phyloP scores from a whole-genome alignment of 2,888 invertebrate species.

The Trisateles emortualis region DNA sequence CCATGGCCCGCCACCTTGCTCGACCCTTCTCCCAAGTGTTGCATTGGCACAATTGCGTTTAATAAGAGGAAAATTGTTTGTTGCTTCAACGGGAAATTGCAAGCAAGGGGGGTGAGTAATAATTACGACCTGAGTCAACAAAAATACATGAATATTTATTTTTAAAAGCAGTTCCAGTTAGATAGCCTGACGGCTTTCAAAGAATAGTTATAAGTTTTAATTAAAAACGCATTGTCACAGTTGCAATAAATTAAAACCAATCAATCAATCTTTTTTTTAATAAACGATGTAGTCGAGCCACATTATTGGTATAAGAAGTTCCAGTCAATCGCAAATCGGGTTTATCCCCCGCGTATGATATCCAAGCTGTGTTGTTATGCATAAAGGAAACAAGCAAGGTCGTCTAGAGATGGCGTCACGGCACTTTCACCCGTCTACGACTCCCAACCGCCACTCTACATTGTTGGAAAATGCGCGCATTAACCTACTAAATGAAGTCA shows the following conservation, averaged over 20 bases:
- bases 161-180: too few relatives aligned
- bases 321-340: conserved; percentile 35
- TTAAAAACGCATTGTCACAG: neutral
- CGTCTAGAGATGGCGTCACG: conserved; percentile 63
- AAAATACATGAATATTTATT: too few relatives aligned
- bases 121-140: too few relatives aligned
- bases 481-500: conserved; percentile 34
- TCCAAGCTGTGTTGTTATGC: conserved; percentile 49
- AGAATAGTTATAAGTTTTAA: too few relatives aligned
- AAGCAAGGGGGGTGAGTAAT: too few relatives aligned
- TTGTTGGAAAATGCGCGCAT: conserved; percentile 30
- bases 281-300: conserved; percentile 15
- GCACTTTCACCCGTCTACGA: conserved; percentile 73
- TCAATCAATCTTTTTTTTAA: too few relatives aligned
- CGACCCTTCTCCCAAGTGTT: conserved; percentile 68
- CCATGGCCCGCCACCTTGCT: conserved; percentile 61
- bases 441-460: conserved; percentile 40
- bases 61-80: conserved; percentile 46
- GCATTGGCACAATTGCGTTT: conserved; percentile 54
- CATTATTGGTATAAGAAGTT: conserved; percentile 29
- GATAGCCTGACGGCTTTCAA: too few relatives aligned
- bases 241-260: neutral
- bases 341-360: conserved; percentile 41
- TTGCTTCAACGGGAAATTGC: conserved; percentile 10
- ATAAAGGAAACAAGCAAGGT: conserved; percentile 67